phyloP scores from a whole-genome alignment of 2,888 invertebrate species.

The Horisme vitalbata region DNA sequence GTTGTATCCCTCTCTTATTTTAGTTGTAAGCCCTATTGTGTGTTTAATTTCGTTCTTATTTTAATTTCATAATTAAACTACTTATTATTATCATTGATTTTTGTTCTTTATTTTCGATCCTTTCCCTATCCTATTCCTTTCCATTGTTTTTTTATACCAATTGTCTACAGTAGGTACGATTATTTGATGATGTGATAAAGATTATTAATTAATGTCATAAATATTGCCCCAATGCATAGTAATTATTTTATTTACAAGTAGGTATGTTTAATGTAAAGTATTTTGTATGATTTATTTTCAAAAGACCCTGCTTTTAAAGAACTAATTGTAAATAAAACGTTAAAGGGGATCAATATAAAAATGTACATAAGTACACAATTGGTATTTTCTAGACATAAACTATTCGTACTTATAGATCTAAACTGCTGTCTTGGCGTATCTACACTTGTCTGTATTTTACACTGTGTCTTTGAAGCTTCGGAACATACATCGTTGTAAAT shows the following conservation, averaged over 20 bases:
- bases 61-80: slow-evolving; percentile 81
- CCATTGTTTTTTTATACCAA: slow-evolving; percentile 56
- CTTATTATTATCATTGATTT: slow-evolving; percentile 80
- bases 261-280: slow-evolving; percentile 21
- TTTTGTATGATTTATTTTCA: slow-evolving; percentile 32
- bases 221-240: slow-evolving; percentile 30
- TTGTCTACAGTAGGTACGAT: slow-evolving; percentile 54
- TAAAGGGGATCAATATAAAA: slow-evolving; percentile 81
- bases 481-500: slow-evolving; percentile 42
- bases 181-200: slow-evolving; percentile 32
- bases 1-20: slow-evolving; percentile 68
- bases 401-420: slow-evolving; percentile 74
- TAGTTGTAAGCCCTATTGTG: slow-evolving; percentile 78
- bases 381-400: slow-evolving; percentile 73
- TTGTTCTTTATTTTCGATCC: slow-evolving; percentile 66
- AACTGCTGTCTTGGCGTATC: slow-evolving; percentile 68
- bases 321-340: slow-evolving; percentile 79
- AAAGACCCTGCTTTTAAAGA: slow-evolving; percentile 58
- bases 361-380: slow-evolving; percentile 78
- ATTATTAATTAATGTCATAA: slow-evolving; percentile 15
- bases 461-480: slow-evolving; percentile 61
- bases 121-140: slow-evolving; percentile 54
- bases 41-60: slow-evolving; percentile 81
- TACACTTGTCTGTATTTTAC: slow-evolving; percentile 58
- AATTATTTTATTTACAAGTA: too few species aligned